Percentiles rank a stretch among this genome's conserved stretches.
Evolutionary conservation across 2,113 vertebrate species (phyloP).

Genomic region (Lagenorhynchus albirostris): DNA sequence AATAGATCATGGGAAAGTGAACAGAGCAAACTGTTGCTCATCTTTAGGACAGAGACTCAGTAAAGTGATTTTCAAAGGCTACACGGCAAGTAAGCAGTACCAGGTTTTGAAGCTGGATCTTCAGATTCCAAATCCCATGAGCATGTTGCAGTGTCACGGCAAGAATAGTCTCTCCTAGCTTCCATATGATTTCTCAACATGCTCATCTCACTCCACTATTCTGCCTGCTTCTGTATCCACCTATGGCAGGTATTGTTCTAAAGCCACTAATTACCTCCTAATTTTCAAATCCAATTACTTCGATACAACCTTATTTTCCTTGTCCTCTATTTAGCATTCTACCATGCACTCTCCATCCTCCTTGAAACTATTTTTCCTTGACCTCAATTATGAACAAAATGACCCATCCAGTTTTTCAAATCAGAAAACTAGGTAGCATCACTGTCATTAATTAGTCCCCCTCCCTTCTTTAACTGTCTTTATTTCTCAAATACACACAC

Average conservation of each 20-base stretch:
- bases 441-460: not conserved
- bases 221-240: not conserved
- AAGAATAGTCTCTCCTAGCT: not conserved
- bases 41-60: not conserved
- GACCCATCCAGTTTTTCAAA: not conserved
- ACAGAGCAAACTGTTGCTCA: not conserved
- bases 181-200: not conserved
- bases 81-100: not conserved
- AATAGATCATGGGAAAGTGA: not conserved
- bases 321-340: not conserved
- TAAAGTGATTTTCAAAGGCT: not conserved
- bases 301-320: not conserved
- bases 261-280: not conserved
- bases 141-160: not conserved
- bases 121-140: not conserved
- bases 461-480: not conserved
- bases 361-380: not conserved
- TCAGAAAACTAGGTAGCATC: not conserved
- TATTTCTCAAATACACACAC: not conserved
- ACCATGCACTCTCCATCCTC: not conserved
- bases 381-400: slow-evolving; percentile 12
- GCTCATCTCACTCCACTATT: not conserved
- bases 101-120: not conserved
- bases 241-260: not conserved
- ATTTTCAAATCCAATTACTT: not conserved